phyloP scores from a whole-genome alignment of 2,113 vertebrate species.

The Elanus axillaris region DNA sequence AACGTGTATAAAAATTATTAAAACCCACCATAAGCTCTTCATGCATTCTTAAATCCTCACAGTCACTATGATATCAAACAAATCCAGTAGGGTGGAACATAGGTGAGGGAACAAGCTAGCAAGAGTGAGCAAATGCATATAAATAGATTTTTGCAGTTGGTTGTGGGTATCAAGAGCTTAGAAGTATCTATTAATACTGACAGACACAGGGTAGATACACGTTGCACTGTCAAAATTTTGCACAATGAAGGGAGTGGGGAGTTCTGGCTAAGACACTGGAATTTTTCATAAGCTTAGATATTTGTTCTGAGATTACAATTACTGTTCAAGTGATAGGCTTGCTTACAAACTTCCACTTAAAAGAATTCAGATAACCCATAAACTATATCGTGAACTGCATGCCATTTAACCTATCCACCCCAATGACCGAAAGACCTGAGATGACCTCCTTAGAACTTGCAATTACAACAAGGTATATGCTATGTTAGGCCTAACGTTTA shows the following conservation, averaged over 20 bases:
- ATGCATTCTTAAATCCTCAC: not conserved
- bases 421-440: not conserved
- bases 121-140: constrained; percentile 1
- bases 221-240: not conserved
- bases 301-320: not conserved
- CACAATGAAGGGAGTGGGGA: not conserved
- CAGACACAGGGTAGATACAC: not conserved
- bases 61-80: not conserved
- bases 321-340: not conserved
- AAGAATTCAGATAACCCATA: not conserved
- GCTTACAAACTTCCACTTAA: not conserved
- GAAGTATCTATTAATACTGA: constrained; percentile 21
- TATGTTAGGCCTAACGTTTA: not conserved
- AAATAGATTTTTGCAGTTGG: constrained; percentile 44
- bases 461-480: not conserved
- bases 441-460: not conserved
- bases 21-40: not conserved
- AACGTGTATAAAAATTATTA: not conserved
- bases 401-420: not conserved
- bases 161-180: not conserved
- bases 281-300: not conserved
- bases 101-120: not conserved
- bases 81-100: not conserved
- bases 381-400: not conserved
- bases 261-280: not conserved